phyloP scores from a whole-genome alignment of 2,888 invertebrate genomes.

The Nomada goodeniana region DNA sequence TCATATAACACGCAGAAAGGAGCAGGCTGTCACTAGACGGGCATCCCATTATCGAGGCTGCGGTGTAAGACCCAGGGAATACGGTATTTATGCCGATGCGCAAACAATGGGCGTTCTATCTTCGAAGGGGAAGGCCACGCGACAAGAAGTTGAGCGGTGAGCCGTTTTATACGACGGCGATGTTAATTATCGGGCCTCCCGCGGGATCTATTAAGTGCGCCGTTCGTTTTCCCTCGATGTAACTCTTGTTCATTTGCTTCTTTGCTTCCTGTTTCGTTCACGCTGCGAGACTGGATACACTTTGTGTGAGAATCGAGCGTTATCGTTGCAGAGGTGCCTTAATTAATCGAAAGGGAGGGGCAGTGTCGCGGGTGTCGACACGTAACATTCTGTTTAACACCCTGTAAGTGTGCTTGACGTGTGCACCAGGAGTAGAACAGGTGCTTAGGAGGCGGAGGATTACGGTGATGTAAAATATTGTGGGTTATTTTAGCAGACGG shows the following conservation, averaged over 20 bases:
- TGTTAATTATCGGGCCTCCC: constrained; percentile 68
- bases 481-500: not conserved
- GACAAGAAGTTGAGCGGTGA: constrained; percentile 59
- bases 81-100: constrained; percentile 62
- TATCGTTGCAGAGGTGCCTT: constrained; percentile 46
- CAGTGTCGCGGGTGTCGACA: constrained; percentile 27
- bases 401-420: not conserved
- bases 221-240: constrained; percentile 26
- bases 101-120: constrained; percentile 63
- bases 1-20: constrained; percentile 55
- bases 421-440: not conserved
- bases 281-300: not conserved
- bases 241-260: not conserved
- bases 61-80: constrained; percentile 51
- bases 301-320: not conserved
- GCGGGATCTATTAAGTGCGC: constrained; percentile 67
- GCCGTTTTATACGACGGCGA: constrained; percentile 61
- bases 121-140: constrained; percentile 61
- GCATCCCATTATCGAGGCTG: constrained; percentile 57
- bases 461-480: constrained; percentile 17
- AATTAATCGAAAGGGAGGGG: constrained; percentile 48
- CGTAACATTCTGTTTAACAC: constrained; percentile 46
- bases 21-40: constrained; percentile 58
- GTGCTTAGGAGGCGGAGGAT: too few species aligned
- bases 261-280: not conserved